Percentiles rank a stretch among this genome's conserved stretches.
Conservation (phyloP, 2,888 invertebrate genomes). For the Selenia dentaria region DNA sequence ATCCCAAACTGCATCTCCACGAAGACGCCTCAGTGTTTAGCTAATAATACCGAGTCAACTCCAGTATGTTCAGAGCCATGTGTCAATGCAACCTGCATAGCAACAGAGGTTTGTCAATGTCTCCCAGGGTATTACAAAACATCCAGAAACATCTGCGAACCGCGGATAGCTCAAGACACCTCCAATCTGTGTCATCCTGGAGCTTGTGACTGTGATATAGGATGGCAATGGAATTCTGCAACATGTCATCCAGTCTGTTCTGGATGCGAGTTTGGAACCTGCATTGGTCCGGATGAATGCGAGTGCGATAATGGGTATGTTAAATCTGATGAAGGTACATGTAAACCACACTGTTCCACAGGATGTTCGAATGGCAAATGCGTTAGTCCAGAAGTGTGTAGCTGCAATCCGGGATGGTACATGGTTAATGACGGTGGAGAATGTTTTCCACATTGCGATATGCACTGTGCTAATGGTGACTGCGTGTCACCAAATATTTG, state of each 20-base stretch:
- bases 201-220: conserved; percentile 18
- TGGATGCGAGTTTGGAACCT: conserved; percentile 28
- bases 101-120: conserved; percentile 44
- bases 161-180: conserved; percentile 6
- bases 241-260: conserved; percentile 21
- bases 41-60: background rate
- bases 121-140: conserved; percentile 28
- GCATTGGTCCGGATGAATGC: conserved; percentile 28
- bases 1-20: conserved; percentile 32
- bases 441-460: conserved; percentile 38
- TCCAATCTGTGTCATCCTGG: conserved; percentile 12
- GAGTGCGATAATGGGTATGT: conserved; percentile 28
- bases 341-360: conserved; percentile 37
- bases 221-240: conserved; percentile 21
- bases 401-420: conserved; percentile 39
- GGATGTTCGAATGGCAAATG: conserved; percentile 38
- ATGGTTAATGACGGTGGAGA: conserved; percentile 21
- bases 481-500: conserved; percentile 43
- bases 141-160: conserved; percentile 8
- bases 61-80: conserved; percentile 14
- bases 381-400: conserved; percentile 35
- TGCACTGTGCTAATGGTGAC: conserved; percentile 40
- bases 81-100: conserved; percentile 44
- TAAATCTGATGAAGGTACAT: conserved; percentile 11
- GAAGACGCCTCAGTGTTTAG: conserved; percentile 4